Conservation (phyloP, 53 echinoderm and acorn worm genomes). For the Echinarachnius parma region DNA sequence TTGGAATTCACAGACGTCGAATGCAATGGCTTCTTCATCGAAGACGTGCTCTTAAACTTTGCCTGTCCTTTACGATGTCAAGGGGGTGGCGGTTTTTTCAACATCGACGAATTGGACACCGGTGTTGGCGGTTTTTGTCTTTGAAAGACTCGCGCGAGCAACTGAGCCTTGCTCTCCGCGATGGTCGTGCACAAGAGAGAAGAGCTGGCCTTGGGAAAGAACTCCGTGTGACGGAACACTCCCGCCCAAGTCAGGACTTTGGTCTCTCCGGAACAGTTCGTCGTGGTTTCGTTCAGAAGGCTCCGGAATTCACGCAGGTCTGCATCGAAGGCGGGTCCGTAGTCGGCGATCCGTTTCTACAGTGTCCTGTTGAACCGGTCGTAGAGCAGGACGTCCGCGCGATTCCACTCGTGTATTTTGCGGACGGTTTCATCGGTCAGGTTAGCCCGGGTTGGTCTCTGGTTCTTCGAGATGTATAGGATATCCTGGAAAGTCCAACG, state of each 20-base stretch:
- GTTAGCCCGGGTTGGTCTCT: background rate
- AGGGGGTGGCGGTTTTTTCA: no score
- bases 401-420: conserved; percentile 3
- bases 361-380: background rate
- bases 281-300: no score
- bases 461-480: conserved; percentile 4
- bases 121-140: no score
- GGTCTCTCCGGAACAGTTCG: background rate
- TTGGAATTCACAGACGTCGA: no score
- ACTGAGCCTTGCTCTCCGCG: background rate
- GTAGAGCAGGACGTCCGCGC: background rate
- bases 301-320: background rate
- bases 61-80: no score
- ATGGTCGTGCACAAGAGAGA: background rate
- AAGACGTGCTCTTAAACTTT: no score
- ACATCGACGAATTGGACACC: no score
- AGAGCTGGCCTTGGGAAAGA: background rate
- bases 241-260: background rate
- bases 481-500: conserved; percentile 23
- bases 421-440: background rate
- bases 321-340: background rate
- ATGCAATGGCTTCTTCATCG: no score
- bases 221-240: background rate
- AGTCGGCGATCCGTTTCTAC: background rate
- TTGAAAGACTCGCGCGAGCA: background rate